Evolutionary conservation across 2,797 vertebrate genomes (phyloP).

Genomic region (Emydoidea blandingii): DNA sequence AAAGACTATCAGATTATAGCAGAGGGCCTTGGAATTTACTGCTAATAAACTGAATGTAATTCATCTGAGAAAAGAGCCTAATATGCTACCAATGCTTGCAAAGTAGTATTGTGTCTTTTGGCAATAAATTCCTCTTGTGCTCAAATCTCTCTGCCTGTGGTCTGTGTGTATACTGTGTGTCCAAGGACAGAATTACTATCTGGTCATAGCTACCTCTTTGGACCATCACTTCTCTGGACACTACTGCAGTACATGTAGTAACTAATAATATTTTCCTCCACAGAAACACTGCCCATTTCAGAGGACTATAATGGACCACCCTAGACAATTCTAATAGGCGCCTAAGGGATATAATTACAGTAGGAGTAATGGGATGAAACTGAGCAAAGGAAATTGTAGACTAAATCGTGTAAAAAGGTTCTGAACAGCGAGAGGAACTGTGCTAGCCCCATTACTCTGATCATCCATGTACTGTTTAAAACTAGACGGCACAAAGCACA

Average conservation of each 20-base stretch:
- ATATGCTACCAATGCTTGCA: not conserved
- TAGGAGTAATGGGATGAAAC: not conserved
- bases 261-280: not conserved
- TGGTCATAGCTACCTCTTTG: not conserved
- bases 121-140: not conserved
- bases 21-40: not conserved
- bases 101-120: not conserved
- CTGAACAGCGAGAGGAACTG: not conserved
- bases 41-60: not conserved
- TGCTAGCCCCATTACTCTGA: not conserved
- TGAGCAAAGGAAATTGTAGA: not conserved
- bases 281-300: not conserved
- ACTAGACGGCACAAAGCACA: not conserved
- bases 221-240: not conserved
- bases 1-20: not conserved
- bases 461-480: not conserved
- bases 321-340: not conserved
- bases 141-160: not conserved
- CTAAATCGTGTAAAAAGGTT: not conserved
- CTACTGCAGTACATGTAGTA: not conserved
- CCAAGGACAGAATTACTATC: not conserved
- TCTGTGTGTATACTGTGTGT: too few species aligned
- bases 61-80: not conserved
- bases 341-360: not conserved
- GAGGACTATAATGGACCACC: not conserved